Conservation (phyloP, 2,888 invertebrate genomes). For the Cynaeus angustus region DNA sequence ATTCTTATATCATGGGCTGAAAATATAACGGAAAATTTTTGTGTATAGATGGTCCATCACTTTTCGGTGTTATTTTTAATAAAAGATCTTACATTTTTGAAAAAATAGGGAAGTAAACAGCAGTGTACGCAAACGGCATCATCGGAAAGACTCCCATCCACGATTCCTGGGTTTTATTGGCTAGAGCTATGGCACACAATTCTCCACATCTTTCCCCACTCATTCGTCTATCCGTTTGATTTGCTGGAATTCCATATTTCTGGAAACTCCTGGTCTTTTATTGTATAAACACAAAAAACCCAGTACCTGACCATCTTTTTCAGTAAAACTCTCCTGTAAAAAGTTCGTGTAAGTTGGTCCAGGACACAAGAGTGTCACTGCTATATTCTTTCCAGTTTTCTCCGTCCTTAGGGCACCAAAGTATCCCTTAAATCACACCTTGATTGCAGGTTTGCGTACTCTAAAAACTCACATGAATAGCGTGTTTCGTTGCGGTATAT, state of each 20-base stretch:
- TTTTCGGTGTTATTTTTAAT: neutral
- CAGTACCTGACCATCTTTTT: conserved; percentile 74
- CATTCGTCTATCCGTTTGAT: conserved; percentile 73
- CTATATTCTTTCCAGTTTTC: conserved; percentile 75
- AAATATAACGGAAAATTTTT: too few relatives aligned
- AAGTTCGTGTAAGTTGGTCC: conserved; percentile 85
- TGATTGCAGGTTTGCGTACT: neutral
- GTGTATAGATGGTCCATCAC: too few relatives aligned
- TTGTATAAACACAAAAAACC: conserved; percentile 17
- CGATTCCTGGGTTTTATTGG: conserved; percentile 76
- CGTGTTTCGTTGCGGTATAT: conserved; percentile 85
- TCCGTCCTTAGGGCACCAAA: conserved; percentile 79
- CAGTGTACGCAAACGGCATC: conserved; percentile 75
- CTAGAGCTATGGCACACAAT: conserved; percentile 76
- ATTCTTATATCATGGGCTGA: too few relatives aligned
- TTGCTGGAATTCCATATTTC: conserved; percentile 68
- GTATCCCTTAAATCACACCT: conserved; percentile 77
- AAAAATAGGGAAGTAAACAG: conserved; percentile 76
- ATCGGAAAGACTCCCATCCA: conserved; percentile 83
- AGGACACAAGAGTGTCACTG: conserved; percentile 82
- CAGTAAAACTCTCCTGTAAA: conserved; percentile 80
- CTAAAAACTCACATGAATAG: conserved; percentile 77
- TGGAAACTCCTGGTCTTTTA: conserved; percentile 56
- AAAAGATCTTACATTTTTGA: conserved; percentile 70
- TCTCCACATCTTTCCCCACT: conserved; percentile 76